Evolutionary conservation across 2,797 vertebrate genomes (phyloP).

Genomic region (Megalops cyprinoides): DNA sequence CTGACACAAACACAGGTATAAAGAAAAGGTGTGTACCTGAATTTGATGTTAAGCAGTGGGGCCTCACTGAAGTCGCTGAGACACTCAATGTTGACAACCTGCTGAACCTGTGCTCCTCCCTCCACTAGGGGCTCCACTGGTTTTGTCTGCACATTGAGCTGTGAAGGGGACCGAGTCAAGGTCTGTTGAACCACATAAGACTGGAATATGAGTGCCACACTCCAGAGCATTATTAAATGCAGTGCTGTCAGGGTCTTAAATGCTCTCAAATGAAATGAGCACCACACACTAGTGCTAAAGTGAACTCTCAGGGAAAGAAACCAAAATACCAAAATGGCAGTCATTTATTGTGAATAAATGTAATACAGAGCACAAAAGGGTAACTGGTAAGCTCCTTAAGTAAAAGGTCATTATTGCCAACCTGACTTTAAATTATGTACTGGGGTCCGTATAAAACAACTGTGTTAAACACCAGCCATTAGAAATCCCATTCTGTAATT

Average conservation of each 20-base stretch:
- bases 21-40: conserved; percentile 71
- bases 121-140: conserved; percentile 87
- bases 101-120: conserved; percentile 90
- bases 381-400: not conserved
- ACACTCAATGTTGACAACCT: conserved; percentile 93
- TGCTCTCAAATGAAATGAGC: not conserved
- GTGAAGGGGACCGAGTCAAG: conserved; percentile 76
- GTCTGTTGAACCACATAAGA: conserved; percentile 34
- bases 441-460: not conserved
- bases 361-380: not conserved
- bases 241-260: conserved; percentile 8
- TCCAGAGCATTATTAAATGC: not conserved
- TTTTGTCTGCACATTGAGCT: conserved; percentile 89
- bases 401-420: no score
- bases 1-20: not conserved
- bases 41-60: conserved; percentile 86
- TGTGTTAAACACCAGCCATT: not conserved
- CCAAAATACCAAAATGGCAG: not conserved
- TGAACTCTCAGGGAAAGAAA: not conserved
- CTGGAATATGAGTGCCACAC: not conserved
- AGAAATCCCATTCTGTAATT: not conserved
- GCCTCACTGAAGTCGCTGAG: conserved; percentile 83
- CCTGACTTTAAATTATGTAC: not conserved
- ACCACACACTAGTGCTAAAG: not conserved
- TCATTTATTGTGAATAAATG: not conserved